Conservation (phyloP, 2,113 vertebrate species). For the Siphamia tubifer region DNA sequence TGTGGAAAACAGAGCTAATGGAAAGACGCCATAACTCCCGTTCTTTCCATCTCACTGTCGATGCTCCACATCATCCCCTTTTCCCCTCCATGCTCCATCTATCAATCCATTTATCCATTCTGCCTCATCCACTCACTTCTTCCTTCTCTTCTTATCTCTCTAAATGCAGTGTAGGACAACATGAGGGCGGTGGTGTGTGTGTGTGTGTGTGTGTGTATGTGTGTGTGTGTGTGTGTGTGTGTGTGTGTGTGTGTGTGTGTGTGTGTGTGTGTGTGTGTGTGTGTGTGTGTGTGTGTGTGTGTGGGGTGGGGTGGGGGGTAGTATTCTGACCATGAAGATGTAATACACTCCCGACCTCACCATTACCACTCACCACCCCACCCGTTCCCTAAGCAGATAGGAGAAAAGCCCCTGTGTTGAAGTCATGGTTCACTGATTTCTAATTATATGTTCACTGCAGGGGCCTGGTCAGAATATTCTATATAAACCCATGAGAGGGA, state of each 20-base stretch:
- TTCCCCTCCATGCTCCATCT: conserved; percentile 24
- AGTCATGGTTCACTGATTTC: conserved; percentile 61
- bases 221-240: no score
- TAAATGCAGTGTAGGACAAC: conserved; percentile 46
- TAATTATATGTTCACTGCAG: conserved; percentile 67
- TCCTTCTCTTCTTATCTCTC: conserved; percentile 35
- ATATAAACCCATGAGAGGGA: conserved; percentile 50
- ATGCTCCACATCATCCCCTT: conserved; percentile 12
- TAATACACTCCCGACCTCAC: conserved; percentile 43
- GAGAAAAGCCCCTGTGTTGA: conserved; percentile 54
- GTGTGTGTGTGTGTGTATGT: no score
- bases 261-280: no score
- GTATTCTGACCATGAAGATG: conserved; percentile 61
- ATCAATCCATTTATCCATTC: conserved; percentile 59
- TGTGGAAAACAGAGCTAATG: conserved; percentile 37
- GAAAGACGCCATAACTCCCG: conserved; percentile 41
- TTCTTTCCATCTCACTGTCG: conserved; percentile 35
- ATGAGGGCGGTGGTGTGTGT: no score
- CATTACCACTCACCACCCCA: background rate
- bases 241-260: no score
- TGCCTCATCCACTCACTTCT: conserved; percentile 2
- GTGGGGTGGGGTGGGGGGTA: background rate
- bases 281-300: no score
- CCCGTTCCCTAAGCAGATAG: conserved; percentile 56
- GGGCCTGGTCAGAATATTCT: conserved; percentile 64